Conservation (phyloP, 2,888 invertebrate species). For the Leptura quadrifasciata region DNA sequence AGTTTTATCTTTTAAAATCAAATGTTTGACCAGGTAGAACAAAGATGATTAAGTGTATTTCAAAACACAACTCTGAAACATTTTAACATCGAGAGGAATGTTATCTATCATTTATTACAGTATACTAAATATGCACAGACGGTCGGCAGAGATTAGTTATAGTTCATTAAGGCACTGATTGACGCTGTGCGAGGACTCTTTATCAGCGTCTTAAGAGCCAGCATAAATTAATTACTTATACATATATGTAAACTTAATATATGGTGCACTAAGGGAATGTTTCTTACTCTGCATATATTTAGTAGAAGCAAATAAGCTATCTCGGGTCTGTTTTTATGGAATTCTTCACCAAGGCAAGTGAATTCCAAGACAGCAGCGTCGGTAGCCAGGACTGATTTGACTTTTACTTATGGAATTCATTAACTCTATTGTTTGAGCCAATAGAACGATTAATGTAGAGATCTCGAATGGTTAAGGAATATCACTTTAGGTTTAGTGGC, state of each 20-base stretch:
- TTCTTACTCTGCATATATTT: background rate
- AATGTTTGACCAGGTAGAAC: conserved; percentile 50
- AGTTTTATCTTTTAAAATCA: conserved; percentile 50
- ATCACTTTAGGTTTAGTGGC: too few relatives aligned
- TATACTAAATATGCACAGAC: conserved; percentile 4
- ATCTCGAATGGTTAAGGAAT: too few relatives aligned
- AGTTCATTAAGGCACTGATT: conserved; percentile 22
- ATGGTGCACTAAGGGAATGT: background rate
- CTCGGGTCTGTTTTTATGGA: background rate
- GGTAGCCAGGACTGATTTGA: background rate
- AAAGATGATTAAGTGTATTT: conserved; percentile 48
- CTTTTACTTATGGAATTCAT: background rate
- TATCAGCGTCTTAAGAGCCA: conserved; percentile 15
- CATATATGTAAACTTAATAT: conserved; percentile 6
- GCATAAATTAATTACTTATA: conserved; percentile 13
- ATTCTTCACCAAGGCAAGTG: background rate
- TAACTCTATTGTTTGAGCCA: too few relatives aligned
- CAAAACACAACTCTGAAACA: conserved; percentile 28
- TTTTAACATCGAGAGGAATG: conserved; percentile 39
- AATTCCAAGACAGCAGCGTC: background rate
- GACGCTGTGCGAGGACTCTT: conserved; percentile 10
- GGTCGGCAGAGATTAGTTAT: conserved; percentile 20
- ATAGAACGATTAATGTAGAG: too few relatives aligned
- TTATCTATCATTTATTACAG: conserved; percentile 23
- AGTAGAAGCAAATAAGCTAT: background rate